Conservation (phyloP, 2,888 invertebrate species). For the Sepiola atlantica region DNA sequence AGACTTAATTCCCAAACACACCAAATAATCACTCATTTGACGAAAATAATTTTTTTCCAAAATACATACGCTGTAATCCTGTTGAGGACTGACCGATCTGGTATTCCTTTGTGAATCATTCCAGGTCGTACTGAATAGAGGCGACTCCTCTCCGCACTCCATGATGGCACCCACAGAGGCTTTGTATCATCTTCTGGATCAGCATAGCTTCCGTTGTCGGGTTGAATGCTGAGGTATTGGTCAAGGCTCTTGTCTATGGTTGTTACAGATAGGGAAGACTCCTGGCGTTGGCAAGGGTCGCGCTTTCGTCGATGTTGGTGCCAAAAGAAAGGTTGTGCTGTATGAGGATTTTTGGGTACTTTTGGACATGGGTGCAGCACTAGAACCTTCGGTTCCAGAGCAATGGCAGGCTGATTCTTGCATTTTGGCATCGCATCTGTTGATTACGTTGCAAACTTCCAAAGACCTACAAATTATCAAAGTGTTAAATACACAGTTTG, state of each 20-base stretch:
- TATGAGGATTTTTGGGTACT: not conserved
- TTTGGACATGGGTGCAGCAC: not conserved
- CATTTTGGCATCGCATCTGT: constrained; percentile 21
- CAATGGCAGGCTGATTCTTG: not conserved
- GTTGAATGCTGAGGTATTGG: not conserved
- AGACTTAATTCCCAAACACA: no score
- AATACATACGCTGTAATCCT: not conserved
- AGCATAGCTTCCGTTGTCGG: not conserved
- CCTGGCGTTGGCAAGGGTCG: not conserved
- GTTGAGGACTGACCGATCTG: not conserved
- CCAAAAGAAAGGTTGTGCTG: not conserved
- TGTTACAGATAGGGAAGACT: not conserved
- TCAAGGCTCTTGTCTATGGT: not conserved
- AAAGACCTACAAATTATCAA: not conserved
- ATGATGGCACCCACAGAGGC: not conserved
- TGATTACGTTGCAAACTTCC: not conserved
- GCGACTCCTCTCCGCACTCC: not conserved
- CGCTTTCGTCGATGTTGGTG: not conserved
- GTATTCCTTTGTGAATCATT: not conserved
- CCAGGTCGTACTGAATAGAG: not conserved
- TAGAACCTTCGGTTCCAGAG: not conserved
- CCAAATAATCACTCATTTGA: no score
- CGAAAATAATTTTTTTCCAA: no score
- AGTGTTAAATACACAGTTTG: no score
- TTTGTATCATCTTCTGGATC: not conserved